These are phyloP conservation scores for Scalopus aquaticus DNA, from an alignment of 2,113 vertebrate species.

Conservation along the genomic window DNA sequence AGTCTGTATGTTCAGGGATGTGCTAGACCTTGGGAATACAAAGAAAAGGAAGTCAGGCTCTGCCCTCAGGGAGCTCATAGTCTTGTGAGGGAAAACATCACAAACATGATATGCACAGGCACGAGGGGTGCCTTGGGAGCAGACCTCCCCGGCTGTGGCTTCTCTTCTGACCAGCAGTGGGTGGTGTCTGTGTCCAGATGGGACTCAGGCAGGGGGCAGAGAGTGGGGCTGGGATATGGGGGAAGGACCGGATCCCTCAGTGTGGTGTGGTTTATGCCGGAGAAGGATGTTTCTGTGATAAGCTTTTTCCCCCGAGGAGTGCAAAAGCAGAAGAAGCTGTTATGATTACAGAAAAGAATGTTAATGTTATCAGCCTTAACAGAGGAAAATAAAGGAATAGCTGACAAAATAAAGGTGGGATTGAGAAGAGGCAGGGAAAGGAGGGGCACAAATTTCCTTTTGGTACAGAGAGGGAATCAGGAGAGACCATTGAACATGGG, in stretches of 20 bases:
- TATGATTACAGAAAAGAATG: neutral
- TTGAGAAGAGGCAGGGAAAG: neutral
- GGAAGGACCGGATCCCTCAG: neutral
- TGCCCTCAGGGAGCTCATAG: neutral
- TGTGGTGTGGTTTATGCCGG: neutral
- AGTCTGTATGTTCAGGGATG: neutral
- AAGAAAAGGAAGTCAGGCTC: neutral
- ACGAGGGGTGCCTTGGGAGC: neutral
- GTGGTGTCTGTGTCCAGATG: neutral
- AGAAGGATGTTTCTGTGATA: neutral
- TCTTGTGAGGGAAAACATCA: neutral
- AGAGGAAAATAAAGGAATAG: neutral
- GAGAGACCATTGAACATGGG: neutral
- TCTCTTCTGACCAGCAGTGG: neutral
- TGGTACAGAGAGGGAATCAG: neutral
- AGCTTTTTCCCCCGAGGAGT: neutral
- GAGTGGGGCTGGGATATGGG: neutral
- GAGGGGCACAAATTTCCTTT: neutral
- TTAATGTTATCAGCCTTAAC: neutral
- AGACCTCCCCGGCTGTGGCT: neutral
- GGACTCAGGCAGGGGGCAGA: neutral
- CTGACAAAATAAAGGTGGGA: neutral
- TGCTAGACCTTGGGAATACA: neutral
- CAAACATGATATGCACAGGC: rapidly evolving
- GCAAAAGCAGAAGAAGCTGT: neutral